Conservation (phyloP, 2,888 invertebrate genomes). For the Rutpela maculata region DNA sequence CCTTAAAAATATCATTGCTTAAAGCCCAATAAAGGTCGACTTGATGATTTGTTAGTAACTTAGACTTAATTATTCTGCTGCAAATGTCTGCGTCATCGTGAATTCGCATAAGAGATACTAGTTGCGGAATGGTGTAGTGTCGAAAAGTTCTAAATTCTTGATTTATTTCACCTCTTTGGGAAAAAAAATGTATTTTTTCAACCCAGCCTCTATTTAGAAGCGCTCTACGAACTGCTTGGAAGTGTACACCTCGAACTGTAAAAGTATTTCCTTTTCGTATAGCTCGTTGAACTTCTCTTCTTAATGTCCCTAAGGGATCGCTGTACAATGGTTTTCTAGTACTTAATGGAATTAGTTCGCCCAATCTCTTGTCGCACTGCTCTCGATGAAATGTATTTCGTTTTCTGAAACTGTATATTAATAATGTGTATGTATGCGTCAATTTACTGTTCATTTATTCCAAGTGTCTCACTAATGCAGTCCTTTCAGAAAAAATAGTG, state of each 20-base stretch:
- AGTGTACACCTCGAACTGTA: conserved; percentile 75
- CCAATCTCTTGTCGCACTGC: background rate
- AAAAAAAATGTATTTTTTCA: conserved; percentile 78
- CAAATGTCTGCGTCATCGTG: conserved; percentile 63
- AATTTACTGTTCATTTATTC: too few relatives aligned
- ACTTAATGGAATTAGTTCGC: conserved; percentile 4
- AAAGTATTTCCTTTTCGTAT: conserved; percentile 76
- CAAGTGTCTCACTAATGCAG: too few relatives aligned
- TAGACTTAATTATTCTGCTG: conserved; percentile 75
- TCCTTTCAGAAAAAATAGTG: too few relatives aligned
- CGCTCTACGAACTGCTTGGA: conserved; percentile 76
- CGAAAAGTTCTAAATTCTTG: conserved; percentile 59
- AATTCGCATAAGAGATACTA: conserved; percentile 65
- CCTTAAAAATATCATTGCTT: conserved; percentile 67
- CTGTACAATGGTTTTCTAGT: conserved; percentile 39
- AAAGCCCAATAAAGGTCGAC: conserved; percentile 85
- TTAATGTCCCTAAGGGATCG: conserved; percentile 65
- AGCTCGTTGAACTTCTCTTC: conserved; percentile 75
- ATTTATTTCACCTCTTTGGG: conserved; percentile 67
- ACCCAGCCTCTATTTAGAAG: conserved; percentile 83
- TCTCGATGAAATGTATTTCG: background rate
- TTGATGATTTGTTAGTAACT: conserved; percentile 78
- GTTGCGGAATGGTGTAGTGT: conserved; percentile 62
- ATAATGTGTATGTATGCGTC: background rate
- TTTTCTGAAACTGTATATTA: conserved; percentile 12